phyloP scores from a whole-genome alignment of 2,113 vertebrate genomes.

The Suncus etruscus region DNA sequence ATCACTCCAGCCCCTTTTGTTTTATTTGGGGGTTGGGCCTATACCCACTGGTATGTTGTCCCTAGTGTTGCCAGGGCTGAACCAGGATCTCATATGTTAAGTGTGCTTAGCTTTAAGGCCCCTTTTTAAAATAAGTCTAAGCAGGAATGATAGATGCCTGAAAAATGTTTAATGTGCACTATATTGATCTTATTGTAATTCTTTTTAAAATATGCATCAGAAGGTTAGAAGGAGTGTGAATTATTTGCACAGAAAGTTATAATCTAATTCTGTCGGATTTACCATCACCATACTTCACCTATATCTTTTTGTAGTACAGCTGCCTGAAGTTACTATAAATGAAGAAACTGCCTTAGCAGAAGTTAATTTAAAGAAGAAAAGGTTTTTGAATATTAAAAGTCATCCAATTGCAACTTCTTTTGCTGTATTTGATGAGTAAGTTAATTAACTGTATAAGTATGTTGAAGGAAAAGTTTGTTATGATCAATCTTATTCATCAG shows the following conservation, averaged over 20 bases:
- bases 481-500: too few species aligned
- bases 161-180: neutral
- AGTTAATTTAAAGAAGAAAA: slow-evolving; percentile 91
- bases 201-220: slow-evolving; percentile 1
- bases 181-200: neutral
- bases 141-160: neutral
- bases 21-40: too few species aligned
- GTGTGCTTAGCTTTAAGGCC: too few species aligned
- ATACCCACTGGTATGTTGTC: too few species aligned
- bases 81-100: too few species aligned
- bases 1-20: too few species aligned
- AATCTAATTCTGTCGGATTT: neutral
- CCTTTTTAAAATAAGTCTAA: neutral
- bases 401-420: slow-evolving; percentile 94
- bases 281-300: neutral
- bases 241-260: neutral
- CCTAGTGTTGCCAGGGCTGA: too few species aligned
- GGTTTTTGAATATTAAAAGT: slow-evolving; percentile 89
- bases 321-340: slow-evolving; percentile 92
- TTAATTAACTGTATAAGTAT: slow-evolving; percentile 38
- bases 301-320: slow-evolving; percentile 87
- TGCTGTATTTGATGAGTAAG: slow-evolving; percentile 96
- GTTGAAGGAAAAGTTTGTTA: neutral
- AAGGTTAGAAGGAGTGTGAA: neutral
- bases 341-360: slow-evolving; percentile 93